Evolutionary conservation across 2,797 vertebrate species (phyloP), one percentile per base, ranked within the genome.

Genomic region (Sebastolobus alascanus): DNA sequence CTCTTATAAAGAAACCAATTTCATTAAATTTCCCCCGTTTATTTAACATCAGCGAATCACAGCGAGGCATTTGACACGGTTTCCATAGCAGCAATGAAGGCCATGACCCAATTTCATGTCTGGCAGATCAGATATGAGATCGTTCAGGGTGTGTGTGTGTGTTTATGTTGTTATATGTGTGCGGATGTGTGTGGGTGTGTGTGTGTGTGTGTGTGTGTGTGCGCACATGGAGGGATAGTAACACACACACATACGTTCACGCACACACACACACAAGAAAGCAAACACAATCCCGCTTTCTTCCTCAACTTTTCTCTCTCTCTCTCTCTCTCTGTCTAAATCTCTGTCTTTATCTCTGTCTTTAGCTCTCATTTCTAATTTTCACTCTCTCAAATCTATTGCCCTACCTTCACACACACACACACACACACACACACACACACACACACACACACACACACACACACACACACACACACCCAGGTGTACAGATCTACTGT

Each of bases 81-180:
- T 94, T 84, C 90, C 84, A 87, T 89, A 80, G 91, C 58, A 90
- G 88, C 91, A 40, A 83, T 77, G 68, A 88, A 85, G 84, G 87
- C 87, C 86, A 27, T 89, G 90, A 91, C 91, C 93, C 87, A 91
- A 83, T 92, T 93, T 88, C 55, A 64, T 82, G 66, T 91, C 82
- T 84, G 75, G 18, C 65, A 84, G 73, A 92, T 91, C 89, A 90
- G 80, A 88, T 87, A 86, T 85, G 56, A 86, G 77, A 86, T 75
- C 29, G 37, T 74, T 80, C 37, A 25, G 60, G 59, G 55, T 4
- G 69, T 20, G 68, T 61, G 54, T 71, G 75, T 64, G 64, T 78
- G 55, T 80, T 66, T 35, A 37, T 76, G 58, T 70, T 67, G 8
- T 50, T 40, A 67, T 59, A 13, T 61, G 43, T 22, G 55, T 72